phyloP scores from a whole-genome alignment of 2,113 vertebrate species.

The Dendropsophus ebraccatus region DNA sequence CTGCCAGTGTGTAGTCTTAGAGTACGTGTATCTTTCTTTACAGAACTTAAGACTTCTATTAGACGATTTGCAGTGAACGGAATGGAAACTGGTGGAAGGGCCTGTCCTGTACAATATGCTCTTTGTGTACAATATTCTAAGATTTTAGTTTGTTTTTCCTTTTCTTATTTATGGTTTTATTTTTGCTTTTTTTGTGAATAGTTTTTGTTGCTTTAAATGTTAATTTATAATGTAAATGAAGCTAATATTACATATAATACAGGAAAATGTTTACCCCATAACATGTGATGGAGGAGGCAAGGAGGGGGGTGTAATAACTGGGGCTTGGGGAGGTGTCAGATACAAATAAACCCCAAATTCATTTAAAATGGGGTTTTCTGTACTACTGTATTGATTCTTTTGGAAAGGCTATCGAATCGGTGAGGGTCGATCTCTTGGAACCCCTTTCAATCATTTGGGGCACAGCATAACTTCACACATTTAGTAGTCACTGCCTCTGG shows the following conservation, averaged over 20 bases:
- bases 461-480: no score
- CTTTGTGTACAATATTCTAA: neutral
- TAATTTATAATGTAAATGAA: slow-evolving; percentile 24
- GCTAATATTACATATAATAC: neutral
- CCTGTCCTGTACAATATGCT: slow-evolving; percentile 22
- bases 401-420: no score
- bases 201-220: neutral
- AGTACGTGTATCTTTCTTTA: slow-evolving; percentile 10
- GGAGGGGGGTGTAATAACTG: neutral
- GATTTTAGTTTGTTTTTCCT: neutral
- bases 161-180: neutral
- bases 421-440: neutral
- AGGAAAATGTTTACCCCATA: neutral
- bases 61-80: slow-evolving; percentile 33
- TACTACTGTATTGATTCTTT: neutral
- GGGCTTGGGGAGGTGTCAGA: neutral
- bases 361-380: neutral
- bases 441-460: neutral
- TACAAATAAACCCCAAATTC: neutral
- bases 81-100: slow-evolving; percentile 4
- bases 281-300: neutral
- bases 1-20: slow-evolving; percentile 30
- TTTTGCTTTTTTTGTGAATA: neutral
- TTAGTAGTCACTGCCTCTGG: no score
- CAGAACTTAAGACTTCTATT: slow-evolving; percentile 19